A percentile compares a stretch with the other conserved stretches of the same genome.
phyloP scores from a whole-genome alignment of 1,140 invertebrate genomes.

The Neodiprion fabricii region DNA sequence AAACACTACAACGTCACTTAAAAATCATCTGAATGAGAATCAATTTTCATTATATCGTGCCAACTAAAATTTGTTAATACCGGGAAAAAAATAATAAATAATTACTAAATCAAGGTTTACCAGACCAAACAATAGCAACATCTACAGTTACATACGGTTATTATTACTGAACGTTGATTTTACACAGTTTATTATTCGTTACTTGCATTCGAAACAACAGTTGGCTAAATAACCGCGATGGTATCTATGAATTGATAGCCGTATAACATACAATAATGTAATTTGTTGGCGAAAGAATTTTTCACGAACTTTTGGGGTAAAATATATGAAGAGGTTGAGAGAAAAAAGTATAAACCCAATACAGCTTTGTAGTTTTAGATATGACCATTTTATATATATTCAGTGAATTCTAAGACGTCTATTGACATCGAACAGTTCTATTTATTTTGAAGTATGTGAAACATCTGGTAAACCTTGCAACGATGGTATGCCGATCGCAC shows the following conservation, averaged over 20 bases:
- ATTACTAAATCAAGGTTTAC: not conserved
- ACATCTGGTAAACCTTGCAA: slow-evolving; percentile 3
- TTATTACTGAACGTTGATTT: too few relatives aligned
- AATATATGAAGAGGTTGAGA: too few relatives aligned
- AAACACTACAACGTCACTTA: not conserved
- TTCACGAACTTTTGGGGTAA: too few relatives aligned
- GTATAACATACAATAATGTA: too few relatives aligned
- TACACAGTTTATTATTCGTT: not conserved
- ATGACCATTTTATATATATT: not conserved
- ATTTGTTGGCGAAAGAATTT: too few relatives aligned
- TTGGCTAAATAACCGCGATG: too few relatives aligned
- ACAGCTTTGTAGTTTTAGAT: not conserved
- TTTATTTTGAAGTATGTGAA: not conserved
- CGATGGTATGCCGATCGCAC: slow-evolving; percentile 6
- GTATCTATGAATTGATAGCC: too few relatives aligned
- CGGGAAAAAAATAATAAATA: not conserved
- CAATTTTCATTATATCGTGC: slow-evolving; percentile 7
- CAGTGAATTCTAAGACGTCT: slow-evolving; percentile 1
- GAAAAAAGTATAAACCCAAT: too few relatives aligned
- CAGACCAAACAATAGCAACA: not conserved
- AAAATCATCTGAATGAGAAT: not conserved
- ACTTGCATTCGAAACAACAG: not conserved
- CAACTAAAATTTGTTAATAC: slow-evolving; percentile 1
- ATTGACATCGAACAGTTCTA: not conserved
- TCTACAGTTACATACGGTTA: not conserved